These are phyloP conservation scores for Brachyalestes nurse DNA, from an alignment of 2,797 vertebrate genomes.

Conservation along the genomic window DNA sequence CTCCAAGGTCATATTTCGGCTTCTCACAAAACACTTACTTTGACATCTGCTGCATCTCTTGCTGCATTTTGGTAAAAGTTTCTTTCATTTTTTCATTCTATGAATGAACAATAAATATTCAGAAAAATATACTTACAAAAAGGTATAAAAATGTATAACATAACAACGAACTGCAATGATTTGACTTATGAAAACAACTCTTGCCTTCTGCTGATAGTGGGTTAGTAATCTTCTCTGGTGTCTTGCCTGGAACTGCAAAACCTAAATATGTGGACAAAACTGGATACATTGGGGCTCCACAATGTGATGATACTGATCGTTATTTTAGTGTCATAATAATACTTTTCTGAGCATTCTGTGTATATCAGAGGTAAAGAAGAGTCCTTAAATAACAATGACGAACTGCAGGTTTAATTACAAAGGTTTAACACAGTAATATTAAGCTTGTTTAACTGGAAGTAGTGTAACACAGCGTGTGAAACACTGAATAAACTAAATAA, in stretches of 20 bases:
- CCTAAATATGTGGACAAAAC: conserved; percentile 68
- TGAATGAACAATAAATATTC: neutral
- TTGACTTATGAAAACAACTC: conserved; percentile 8
- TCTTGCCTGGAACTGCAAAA: conserved; percentile 87
- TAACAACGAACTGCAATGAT: neutral
- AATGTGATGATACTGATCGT: neutral
- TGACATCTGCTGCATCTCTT: conserved; percentile 82
- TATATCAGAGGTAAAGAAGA: too few relatives aligned
- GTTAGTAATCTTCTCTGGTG: conserved; percentile 82
- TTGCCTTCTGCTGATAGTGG: conserved; percentile 84
- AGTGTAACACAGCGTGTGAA: too few relatives aligned
- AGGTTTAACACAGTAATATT: too few relatives aligned
- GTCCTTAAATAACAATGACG: too few relatives aligned
- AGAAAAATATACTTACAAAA: neutral
- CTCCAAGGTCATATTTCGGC: neutral
- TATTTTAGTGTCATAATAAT: too few relatives aligned
- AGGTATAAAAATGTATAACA: too few relatives aligned
- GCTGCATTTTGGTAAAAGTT: conserved; percentile 75
- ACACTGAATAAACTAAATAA: too few relatives aligned
- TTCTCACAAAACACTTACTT: conserved; percentile 71
- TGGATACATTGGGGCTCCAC: neutral
- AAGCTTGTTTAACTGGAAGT: too few relatives aligned
- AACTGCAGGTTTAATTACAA: too few relatives aligned
- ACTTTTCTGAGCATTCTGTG: too few relatives aligned
- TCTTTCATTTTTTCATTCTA: conserved; percentile 86